Percentiles rank a stretch among this genome's conserved stretches.
phyloP scores from a whole-genome alignment of 2,888 invertebrate genomes.

The Brenthis ino region DNA sequence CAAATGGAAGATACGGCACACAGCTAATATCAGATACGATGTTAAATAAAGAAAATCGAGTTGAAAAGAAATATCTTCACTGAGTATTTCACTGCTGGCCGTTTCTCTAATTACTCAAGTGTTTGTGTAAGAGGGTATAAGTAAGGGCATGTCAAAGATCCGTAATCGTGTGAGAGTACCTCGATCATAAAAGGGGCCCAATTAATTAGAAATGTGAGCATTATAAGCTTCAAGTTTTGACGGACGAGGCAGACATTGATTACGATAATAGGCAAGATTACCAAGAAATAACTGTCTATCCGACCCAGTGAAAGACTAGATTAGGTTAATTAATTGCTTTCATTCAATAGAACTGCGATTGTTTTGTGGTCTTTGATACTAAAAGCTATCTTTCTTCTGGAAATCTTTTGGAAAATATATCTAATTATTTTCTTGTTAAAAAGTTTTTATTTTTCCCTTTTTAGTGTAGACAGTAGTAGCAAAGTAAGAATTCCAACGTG shows the following conservation, averaged over 20 bases:
- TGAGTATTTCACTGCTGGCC: conserved; percentile 8
- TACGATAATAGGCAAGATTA: conserved; percentile 24
- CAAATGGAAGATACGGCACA: conserved; percentile 13
- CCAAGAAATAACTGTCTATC: conserved; percentile 18
- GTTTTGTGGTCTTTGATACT: too few relatives aligned
- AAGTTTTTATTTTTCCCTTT: too few relatives aligned
- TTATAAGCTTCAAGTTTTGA: conserved; percentile 30
- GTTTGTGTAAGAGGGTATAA: conserved; percentile 26
- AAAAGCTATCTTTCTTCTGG: too few relatives aligned
- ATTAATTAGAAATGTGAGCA: conserved; percentile 42
- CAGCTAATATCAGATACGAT: conserved; percentile 10
- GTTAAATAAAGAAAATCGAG: conserved; percentile 12
- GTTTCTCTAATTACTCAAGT: conserved; percentile 31
- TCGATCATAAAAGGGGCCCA: conserved; percentile 40
- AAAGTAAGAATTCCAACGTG: too few relatives aligned
- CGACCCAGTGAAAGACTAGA: conserved; percentile 19
- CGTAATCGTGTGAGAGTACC: conserved; percentile 28
- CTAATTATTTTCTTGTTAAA: too few relatives aligned
- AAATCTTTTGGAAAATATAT: too few relatives aligned
- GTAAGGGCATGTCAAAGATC: conserved; percentile 31
- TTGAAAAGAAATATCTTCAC: conserved; percentile 19
- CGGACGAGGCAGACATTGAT: conserved; percentile 32
- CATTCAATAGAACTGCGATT: neutral
- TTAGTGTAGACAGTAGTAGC: too few relatives aligned
- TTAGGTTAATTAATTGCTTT: conserved; percentile 19